phyloP scores from a whole-genome alignment of 2,797 vertebrate genomes.

The Centropyge bicolor region DNA sequence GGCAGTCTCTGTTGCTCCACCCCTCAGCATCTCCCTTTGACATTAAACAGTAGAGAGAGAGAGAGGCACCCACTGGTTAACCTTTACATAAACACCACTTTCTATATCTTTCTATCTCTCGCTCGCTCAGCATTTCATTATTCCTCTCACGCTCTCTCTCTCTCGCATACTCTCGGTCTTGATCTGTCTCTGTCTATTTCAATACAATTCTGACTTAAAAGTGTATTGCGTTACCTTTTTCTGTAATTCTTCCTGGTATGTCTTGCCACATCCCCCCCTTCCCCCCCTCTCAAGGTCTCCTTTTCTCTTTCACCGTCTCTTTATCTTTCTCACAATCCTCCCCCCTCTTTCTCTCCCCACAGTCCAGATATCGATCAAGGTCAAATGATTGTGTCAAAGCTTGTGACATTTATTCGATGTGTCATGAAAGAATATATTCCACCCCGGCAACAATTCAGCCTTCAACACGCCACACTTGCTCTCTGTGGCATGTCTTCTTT shows the following conservation, averaged over 20 bases:
- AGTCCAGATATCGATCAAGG: conserved; percentile 54
- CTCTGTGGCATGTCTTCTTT: conserved; percentile 12
- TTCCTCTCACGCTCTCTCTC: conserved; percentile 1
- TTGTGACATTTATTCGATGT: conserved; percentile 62
- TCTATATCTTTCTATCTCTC: conserved; percentile 43
- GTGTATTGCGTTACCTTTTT: background rate
- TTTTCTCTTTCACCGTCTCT: conserved; percentile 7
- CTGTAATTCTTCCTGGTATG: background rate
- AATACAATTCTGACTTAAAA: conserved; percentile 5
- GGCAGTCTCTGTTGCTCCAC: conserved; percentile 38
- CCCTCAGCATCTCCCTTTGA: conserved; percentile 16
- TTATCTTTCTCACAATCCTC: conserved; percentile 14
- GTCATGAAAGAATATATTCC: conserved; percentile 46
- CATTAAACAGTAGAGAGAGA: conserved; percentile 6
- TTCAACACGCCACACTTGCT: background rate
- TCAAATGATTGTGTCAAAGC: conserved; percentile 58
- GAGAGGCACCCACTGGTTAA: conserved; percentile 68
- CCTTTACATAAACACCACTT: conserved; percentile 71
- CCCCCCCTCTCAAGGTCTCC: background rate
- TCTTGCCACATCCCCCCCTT: background rate
- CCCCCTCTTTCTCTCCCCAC: background rate
- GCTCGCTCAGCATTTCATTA: background rate
- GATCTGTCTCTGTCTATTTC: conserved; percentile 3
- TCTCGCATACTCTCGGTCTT: conserved; percentile 13
- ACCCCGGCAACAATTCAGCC: conserved; percentile 7